These are phyloP conservation scores for Orestias chungarensis DNA, from an alignment of 2,797 vertebrate species.

Conservation along the genomic window DNA sequence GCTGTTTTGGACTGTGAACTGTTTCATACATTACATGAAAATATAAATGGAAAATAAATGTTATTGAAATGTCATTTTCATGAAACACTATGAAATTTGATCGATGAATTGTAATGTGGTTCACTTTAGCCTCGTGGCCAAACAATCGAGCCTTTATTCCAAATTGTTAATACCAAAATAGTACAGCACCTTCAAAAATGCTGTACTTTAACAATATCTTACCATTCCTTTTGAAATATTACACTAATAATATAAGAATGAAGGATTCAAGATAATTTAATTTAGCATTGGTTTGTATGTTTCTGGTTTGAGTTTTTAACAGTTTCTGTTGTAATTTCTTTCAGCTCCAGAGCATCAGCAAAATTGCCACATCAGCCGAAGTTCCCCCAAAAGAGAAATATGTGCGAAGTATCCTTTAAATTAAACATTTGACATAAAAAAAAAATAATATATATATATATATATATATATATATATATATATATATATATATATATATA, in stretches of 20 bases:
- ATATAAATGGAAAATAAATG: background rate
- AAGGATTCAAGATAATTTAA: too few relatives aligned
- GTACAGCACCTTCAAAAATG: too few relatives aligned
- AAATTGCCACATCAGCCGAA: slow-evolving; percentile 86
- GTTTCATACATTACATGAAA: too few relatives aligned
- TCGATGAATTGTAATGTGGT: background rate
- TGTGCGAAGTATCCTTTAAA: slow-evolving; percentile 92
- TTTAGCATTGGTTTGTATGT: too few relatives aligned
- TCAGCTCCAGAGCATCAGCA: slow-evolving; percentile 93
- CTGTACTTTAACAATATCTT: too few relatives aligned
- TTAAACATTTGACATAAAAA: background rate
- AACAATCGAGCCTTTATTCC: background rate
- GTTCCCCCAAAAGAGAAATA: slow-evolving; percentile 94
- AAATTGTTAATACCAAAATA: background rate
- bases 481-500: too few relatives aligned
- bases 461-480: too few relatives aligned
- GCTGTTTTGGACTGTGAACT: too few relatives aligned
- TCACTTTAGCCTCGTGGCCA: background rate
- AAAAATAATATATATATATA: background rate
- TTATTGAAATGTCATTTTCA: background rate
- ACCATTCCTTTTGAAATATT: background rate
- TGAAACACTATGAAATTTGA: background rate
- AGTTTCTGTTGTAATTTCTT: slow-evolving; percentile 6
- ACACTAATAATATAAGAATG: background rate
- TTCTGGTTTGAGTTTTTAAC: too few relatives aligned